phyloP scores from a whole-genome alignment of 2,113 vertebrate species.

The Stictonetta naevosa region DNA sequence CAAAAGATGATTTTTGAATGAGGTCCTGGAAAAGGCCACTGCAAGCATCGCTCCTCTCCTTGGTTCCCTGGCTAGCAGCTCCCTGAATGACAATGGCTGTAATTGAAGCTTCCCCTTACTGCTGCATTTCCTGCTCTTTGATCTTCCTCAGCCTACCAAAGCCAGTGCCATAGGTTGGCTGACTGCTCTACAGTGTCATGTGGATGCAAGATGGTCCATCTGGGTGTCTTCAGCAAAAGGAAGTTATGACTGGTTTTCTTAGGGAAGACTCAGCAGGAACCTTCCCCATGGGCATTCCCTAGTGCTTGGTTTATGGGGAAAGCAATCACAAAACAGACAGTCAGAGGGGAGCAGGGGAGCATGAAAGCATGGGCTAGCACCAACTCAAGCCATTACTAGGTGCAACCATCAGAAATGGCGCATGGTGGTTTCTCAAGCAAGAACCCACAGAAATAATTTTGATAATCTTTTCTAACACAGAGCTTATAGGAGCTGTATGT shows the following conservation, averaged over 20 bases:
- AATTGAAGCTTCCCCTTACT: not conserved
- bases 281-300: not conserved
- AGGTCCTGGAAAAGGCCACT: not conserved
- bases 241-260: not conserved
- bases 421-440: not conserved
- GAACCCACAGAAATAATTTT: not conserved
- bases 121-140: not conserved
- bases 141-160: not conserved
- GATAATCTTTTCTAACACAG: not conserved
- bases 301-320: not conserved
- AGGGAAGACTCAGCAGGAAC: not conserved
- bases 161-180: not conserved
- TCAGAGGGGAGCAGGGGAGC: not conserved
- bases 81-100: not conserved
- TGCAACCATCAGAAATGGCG: not conserved
- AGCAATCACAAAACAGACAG: not conserved
- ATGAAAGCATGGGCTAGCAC: not conserved
- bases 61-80: not conserved
- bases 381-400: not conserved
- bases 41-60: not conserved
- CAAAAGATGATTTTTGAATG: not conserved
- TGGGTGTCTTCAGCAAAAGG: not conserved
- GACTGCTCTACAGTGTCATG: not conserved
- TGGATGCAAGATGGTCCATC: not conserved
- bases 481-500: not conserved